These are phyloP conservation scores for Hycleus cichorii DNA, from an alignment of 1,140 invertebrate species.

Conservation along the genomic window DNA sequence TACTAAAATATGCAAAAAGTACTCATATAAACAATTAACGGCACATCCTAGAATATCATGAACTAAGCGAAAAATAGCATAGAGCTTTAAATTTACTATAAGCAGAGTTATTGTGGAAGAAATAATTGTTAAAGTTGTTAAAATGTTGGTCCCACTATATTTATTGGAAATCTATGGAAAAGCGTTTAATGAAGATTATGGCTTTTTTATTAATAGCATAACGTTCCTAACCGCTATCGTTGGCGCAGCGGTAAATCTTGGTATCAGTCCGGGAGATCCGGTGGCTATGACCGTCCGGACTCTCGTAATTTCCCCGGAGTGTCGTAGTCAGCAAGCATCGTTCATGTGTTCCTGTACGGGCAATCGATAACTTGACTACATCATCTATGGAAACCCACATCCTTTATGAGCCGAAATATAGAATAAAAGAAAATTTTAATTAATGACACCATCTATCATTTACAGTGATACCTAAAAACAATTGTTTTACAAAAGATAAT, in stretches of 20 bases:
- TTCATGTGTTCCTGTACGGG: constrained; percentile 18
- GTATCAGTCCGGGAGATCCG: constrained; percentile 17
- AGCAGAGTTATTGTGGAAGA: not conserved
- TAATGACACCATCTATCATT: not conserved
- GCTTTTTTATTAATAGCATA: constrained; percentile 14
- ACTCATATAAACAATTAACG: too few species aligned
- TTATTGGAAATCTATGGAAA: not conserved
- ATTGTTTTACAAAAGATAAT: too few species aligned
- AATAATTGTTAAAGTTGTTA: not conserved
- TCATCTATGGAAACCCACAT: not conserved
- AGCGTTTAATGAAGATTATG: constrained; percentile 9
- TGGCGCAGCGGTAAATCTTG: constrained; percentile 26
- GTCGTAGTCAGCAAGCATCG: constrained; percentile 25
- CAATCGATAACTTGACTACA: constrained; percentile 21
- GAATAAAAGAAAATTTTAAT: not conserved
- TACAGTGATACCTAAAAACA: not conserved
- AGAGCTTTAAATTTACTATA: not conserved
- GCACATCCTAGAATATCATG: too few species aligned
- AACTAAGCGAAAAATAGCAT: not conserved
- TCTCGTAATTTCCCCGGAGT: constrained; percentile 27
- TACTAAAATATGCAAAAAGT: too few species aligned
- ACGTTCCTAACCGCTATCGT: constrained; percentile 10
- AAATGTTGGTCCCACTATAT: not conserved
- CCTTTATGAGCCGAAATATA: too few species aligned
- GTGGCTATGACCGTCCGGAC: constrained; percentile 20